Evolutionary conservation across 2,888 invertebrate genomes (phyloP).

Genomic region (Eupithecia pulchellata): DNA sequence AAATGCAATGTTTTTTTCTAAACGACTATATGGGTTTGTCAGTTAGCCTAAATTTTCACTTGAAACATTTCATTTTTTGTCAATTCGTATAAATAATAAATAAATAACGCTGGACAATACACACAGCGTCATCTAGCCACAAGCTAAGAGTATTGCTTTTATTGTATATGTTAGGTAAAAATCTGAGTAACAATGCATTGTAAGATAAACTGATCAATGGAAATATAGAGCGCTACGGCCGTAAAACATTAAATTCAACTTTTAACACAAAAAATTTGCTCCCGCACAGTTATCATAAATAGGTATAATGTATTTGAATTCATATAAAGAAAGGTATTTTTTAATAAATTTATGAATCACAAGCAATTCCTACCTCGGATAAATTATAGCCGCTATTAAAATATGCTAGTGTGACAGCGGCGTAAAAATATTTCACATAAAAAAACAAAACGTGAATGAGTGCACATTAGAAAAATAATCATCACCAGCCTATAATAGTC

Average conservation of each 20-base stretch:
- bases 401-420: conserved; percentile 19
- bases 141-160: not conserved
- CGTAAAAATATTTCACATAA: conserved; percentile 23
- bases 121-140: not conserved
- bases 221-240: not conserved
- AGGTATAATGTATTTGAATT: not conserved
- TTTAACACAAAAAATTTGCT: not conserved
- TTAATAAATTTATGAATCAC: not conserved
- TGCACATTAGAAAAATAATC: conserved; percentile 26
- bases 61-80: not conserved
- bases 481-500: too few species aligned
- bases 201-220: too few species aligned
- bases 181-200: too few species aligned
- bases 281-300: not conserved
- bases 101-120: not conserved
- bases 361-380: not conserved
- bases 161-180: not conserved
- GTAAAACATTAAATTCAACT: not conserved
- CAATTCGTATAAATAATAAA: not conserved
- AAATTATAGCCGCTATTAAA: conserved; percentile 11
- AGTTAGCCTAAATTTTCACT: not conserved
- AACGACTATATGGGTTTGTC: not conserved
- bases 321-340: not conserved
- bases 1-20: not conserved
- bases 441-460: conserved; percentile 22